Conservation (phyloP, 2,113 vertebrate species). For the Orcinus orca region DNA sequence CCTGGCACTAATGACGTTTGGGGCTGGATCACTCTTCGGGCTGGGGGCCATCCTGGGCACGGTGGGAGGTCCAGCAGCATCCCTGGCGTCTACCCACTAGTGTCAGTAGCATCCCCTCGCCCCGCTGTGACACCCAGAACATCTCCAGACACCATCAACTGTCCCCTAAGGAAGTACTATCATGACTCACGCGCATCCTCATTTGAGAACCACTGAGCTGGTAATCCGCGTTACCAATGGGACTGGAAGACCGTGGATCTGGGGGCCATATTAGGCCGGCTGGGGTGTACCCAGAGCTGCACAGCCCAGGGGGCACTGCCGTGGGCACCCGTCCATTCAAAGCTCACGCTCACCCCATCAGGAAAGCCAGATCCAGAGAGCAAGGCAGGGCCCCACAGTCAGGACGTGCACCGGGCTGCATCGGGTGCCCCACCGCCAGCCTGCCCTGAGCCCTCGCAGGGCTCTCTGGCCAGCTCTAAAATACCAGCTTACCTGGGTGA, state of each 20-base stretch:
- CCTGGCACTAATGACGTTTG: rapidly evolving
- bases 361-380: not conserved
- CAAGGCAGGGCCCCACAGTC: not conserved
- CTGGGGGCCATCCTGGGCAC: rapidly evolving
- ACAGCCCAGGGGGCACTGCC: rapidly evolving
- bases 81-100: not conserved
- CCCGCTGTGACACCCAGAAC: not conserved
- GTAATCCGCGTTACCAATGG: no score
- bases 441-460: not conserved
- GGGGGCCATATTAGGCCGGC: rapidly evolving
- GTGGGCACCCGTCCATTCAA: rapidly evolving
- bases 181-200: not conserved
- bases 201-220: not conserved
- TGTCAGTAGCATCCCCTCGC: not conserved
- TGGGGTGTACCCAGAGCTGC: rapidly evolving
- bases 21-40: rapidly evolving
- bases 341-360: rapidly evolving
- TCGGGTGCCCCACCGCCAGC: not conserved
- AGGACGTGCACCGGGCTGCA: not conserved
- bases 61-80: rapidly evolving
- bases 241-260: not conserved
- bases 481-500: rapidly evolving
- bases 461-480: not conserved
- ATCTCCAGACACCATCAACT: not conserved
- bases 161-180: not conserved